Conservation (phyloP, 1,140 invertebrate genomes). For the Onthophagus taurus region DNA sequence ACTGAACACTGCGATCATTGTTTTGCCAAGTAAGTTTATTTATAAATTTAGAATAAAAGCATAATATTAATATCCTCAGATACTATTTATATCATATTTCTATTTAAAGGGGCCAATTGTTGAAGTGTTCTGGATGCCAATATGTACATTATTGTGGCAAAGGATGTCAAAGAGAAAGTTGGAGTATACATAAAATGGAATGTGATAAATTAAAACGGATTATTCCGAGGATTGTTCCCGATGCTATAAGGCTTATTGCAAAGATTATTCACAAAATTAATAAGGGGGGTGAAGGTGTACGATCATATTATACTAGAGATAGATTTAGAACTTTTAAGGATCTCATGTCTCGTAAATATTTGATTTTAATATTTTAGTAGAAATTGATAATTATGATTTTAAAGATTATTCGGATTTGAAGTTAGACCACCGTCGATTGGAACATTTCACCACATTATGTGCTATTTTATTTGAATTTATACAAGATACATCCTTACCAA, state of each 20-base stretch:
- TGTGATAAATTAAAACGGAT: constrained; percentile 60
- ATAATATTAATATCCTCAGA: constrained; percentile 11
- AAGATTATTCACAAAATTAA: constrained; percentile 60
- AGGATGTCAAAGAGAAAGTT: constrained; percentile 62
- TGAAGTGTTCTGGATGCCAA: constrained; percentile 70
- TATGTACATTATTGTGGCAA: constrained; percentile 70
- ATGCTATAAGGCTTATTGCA: constrained; percentile 62
- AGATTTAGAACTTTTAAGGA: constrained; percentile 68
- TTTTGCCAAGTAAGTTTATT: constrained; percentile 45
- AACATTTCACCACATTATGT: constrained; percentile 61
- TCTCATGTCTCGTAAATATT: constrained; percentile 71
- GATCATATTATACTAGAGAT: constrained; percentile 55
- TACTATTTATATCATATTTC: constrained; percentile 22
- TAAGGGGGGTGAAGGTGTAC: constrained; percentile 52
- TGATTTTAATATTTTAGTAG: background rate
- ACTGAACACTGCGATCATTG: constrained; percentile 52
- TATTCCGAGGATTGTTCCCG: constrained; percentile 55
- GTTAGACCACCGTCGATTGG: constrained; percentile 56
- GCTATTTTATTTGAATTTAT: constrained; percentile 59
- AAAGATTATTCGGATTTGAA: constrained; percentile 72
- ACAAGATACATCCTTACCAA: constrained; percentile 50
- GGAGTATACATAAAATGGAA: constrained; percentile 68
- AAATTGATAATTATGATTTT: constrained; percentile 28
- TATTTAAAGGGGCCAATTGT: constrained; percentile 53
- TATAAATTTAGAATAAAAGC: background rate